Conservation (phyloP, 2,888 invertebrate genomes). For the Sphaerophoria taeniata region DNA sequence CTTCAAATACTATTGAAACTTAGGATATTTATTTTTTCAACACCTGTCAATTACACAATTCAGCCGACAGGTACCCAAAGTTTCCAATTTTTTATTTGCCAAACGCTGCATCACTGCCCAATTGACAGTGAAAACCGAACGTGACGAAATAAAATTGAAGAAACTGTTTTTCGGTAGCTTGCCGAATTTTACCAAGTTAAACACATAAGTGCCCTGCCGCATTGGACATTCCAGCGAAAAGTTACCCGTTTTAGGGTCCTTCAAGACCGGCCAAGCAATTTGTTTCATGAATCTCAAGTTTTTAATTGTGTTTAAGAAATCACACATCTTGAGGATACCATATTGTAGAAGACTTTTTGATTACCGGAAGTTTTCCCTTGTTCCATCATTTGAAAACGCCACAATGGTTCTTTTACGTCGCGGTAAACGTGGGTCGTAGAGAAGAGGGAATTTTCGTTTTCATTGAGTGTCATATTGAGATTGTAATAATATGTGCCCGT, state of each 20-base stretch:
- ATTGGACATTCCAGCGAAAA: not conserved
- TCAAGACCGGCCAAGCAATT: not conserved
- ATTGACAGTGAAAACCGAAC: not conserved
- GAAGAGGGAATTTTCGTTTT: too few species aligned
- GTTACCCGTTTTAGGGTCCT: not conserved
- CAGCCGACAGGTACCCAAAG: not conserved
- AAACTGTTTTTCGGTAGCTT: too few species aligned
- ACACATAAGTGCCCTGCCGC: too few species aligned
- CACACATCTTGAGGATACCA: not conserved
- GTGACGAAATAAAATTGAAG: too few species aligned
- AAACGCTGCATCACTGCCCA: not conserved
- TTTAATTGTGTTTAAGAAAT: not conserved
- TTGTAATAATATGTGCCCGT: too few species aligned
- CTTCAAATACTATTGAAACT: not conserved
- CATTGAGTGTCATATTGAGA: too few species aligned
- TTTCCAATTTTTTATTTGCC: constrained; percentile 6
- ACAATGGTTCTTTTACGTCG: not conserved
- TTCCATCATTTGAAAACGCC: not conserved
- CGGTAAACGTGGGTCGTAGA: too few species aligned
- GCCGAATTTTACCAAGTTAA: too few species aligned
- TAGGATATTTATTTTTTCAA: not conserved
- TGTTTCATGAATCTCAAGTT: not conserved
- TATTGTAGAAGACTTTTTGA: not conserved
- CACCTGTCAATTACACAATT: not conserved
- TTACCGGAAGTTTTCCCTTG: not conserved